Evolutionary conservation across 2,797 vertebrate genomes (phyloP).

Genomic region (Odontamblyopus rebecca): DNA sequence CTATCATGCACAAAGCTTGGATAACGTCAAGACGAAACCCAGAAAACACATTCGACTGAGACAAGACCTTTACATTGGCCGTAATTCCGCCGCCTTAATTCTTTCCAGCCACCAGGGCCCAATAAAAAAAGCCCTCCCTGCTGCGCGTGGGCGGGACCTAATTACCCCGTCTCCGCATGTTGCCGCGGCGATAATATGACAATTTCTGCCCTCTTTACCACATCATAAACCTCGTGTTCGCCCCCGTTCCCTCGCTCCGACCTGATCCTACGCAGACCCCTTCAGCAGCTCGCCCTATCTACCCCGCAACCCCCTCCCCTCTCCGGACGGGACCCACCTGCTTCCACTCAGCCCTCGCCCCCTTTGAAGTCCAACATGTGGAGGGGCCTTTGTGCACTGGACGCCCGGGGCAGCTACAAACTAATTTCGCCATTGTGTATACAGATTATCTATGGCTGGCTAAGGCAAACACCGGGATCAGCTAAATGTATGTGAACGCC

Average conservation of each 20-base stretch:
- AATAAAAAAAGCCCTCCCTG: background rate
- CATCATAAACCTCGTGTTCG: conserved; percentile 6
- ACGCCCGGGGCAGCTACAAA: conserved; percentile 40
- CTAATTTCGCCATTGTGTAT: conserved; percentile 71
- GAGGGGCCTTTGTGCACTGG: conserved; percentile 39
- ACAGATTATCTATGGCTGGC: conserved; percentile 69
- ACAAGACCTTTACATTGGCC: background rate
- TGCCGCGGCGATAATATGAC: conserved; percentile 11
- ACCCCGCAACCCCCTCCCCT: conserved; percentile 42
- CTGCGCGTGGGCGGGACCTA: conserved; percentile 5
- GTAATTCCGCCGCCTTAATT: background rate
- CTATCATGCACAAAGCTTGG: background rate
- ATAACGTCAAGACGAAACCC: background rate
- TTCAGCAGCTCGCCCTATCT: background rate
- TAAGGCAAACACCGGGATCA: conserved; percentile 75
- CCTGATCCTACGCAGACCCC: conserved; percentile 3
- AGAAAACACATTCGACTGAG: background rate
- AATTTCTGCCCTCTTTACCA: conserved; percentile 2
- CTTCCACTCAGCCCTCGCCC: conserved; percentile 67
- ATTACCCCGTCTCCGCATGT: background rate
- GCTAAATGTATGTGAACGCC: conserved; percentile 69
- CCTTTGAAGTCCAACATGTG: conserved; percentile 72
- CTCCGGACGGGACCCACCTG: conserved; percentile 68
- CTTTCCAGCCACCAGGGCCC: conserved; percentile 8
- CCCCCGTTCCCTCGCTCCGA: background rate